Evolutionary conservation across 1,140 invertebrate species (phyloP).

Genomic region (Drosophila repleta): DNA sequence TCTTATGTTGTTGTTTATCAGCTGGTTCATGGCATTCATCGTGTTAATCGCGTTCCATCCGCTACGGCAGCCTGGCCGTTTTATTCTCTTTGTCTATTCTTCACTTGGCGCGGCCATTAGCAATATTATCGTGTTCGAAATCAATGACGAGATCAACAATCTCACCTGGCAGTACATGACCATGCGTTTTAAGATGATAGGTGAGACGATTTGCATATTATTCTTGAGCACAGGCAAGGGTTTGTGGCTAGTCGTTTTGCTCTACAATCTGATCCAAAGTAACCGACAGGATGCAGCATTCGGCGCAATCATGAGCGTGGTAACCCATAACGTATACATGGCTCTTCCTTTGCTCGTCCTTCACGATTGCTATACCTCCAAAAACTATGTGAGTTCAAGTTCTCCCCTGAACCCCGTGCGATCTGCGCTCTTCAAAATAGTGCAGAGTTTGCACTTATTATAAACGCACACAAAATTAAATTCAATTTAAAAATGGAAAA

Average conservation of each 20-base stretch:
- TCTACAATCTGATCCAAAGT: constrained; percentile 4
- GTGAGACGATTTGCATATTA: constrained; percentile 25
- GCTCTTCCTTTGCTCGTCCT: constrained; percentile 29
- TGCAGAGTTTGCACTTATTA: too few relatives aligned
- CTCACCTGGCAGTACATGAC: constrained; percentile 48
- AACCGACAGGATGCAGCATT: constrained; percentile 32
- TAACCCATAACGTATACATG: constrained; percentile 29
- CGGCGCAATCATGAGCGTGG: constrained; percentile 31
- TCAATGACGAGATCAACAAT: constrained; percentile 36
- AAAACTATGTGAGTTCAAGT: constrained; percentile 32
- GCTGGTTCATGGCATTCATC: constrained; percentile 11
- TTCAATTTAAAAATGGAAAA: too few relatives aligned
- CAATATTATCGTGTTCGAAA: constrained; percentile 14
- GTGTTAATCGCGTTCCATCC: constrained; percentile 35
- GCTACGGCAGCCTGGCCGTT: constrained; percentile 13
- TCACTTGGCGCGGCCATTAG: constrained; percentile 12
- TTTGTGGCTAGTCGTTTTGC: constrained; percentile 3
- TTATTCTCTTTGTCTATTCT: background rate
- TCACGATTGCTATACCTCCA: constrained; percentile 25
- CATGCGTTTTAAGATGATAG: constrained; percentile 1
- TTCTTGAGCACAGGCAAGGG: constrained; percentile 29
- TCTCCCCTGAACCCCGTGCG: too few relatives aligned
- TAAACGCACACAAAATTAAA: too few relatives aligned
- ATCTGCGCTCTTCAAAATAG: too few relatives aligned
- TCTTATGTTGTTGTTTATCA: background rate